Conservation (phyloP, 2,888 invertebrate genomes). For the Drosophila atripex region DNA sequence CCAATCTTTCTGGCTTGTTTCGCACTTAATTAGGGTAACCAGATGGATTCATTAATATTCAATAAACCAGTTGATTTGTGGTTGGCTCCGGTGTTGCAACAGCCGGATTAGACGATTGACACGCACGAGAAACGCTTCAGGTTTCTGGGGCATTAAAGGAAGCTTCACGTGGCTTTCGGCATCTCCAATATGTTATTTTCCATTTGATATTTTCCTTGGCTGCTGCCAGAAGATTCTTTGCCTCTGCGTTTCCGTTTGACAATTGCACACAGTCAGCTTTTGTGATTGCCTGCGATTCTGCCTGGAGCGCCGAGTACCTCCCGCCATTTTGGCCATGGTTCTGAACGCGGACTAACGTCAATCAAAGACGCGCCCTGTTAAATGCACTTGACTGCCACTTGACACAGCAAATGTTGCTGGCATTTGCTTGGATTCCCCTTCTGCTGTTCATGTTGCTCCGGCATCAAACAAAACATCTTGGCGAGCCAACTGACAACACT, state of each 20-base stretch:
- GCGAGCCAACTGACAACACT: constrained; percentile 66
- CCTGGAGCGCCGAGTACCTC: constrained; percentile 4
- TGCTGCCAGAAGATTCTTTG: constrained; percentile 32
- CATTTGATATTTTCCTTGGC: constrained; percentile 12
- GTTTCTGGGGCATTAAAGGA: constrained; percentile 4
- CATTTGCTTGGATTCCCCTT: constrained; percentile 23
- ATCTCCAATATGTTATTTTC: not conserved
- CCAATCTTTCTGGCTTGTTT: constrained; percentile 7
- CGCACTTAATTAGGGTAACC: constrained; percentile 19
- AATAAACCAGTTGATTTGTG: constrained; percentile 15
- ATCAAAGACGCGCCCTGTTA: constrained; percentile 64
- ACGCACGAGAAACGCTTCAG: constrained; percentile 16
- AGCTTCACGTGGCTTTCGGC: constrained; percentile 6
- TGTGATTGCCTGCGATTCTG: constrained; percentile 8
- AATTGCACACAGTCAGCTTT: constrained; percentile 23
- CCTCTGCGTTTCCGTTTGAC: constrained; percentile 33
- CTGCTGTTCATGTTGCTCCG: constrained; percentile 22
- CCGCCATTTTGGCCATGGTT: constrained; percentile 16
- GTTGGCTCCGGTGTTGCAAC: constrained; percentile 19
- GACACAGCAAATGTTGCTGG: constrained; percentile 60
- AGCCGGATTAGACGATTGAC: constrained; percentile 24
- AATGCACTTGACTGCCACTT: constrained; percentile 72
- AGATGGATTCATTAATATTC: constrained; percentile 23
- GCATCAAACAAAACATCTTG: constrained; percentile 65
- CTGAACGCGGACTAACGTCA: constrained; percentile 55